A percentile compares a stretch with the other conserved stretches of the same genome.
Evolutionary conservation across 2,113 vertebrate species (phyloP).

Genomic region (Otocyon megalotis): DNA sequence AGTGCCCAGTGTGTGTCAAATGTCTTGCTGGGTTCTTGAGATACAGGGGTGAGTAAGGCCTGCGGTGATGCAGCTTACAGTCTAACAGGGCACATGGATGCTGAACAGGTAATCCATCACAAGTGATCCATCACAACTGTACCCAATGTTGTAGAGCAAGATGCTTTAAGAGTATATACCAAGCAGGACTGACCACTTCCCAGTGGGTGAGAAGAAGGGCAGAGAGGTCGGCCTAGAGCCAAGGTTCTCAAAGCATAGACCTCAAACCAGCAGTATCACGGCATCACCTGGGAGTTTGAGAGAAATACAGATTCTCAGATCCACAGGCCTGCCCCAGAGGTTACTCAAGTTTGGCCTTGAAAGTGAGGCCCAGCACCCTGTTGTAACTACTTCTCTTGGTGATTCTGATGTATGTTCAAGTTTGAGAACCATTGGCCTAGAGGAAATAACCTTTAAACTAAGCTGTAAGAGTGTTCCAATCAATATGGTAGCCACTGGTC

Average conservation of each 20-base stretch:
- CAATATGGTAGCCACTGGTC: neutral
- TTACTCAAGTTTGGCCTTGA: neutral
- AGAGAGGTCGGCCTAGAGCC: neutral
- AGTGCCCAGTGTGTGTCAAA: neutral
- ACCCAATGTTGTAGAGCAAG: neutral
- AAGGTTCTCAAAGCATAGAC: neutral
- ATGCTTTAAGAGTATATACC: neutral
- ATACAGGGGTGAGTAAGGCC: neutral
- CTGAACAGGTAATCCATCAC: neutral
- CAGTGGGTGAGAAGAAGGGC: neutral
- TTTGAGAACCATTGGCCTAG: neutral
- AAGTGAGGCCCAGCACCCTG: neutral
- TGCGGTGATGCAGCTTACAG: neutral
- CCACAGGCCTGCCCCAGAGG: neutral
- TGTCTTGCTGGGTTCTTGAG: neutral
- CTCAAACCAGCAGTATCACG: neutral
- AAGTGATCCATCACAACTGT: neutral
- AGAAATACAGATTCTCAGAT: neutral
- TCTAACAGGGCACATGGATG: neutral
- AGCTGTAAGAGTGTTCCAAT: neutral
- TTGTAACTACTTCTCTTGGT: neutral
- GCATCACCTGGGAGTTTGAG: neutral
- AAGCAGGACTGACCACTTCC: neutral
- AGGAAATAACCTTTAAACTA: conserved; percentile 14
- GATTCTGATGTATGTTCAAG: neutral